Base-by-base conservation (phyloP, 2,797 vertebrate species). In the Micromesistius poutassou region DNA sequence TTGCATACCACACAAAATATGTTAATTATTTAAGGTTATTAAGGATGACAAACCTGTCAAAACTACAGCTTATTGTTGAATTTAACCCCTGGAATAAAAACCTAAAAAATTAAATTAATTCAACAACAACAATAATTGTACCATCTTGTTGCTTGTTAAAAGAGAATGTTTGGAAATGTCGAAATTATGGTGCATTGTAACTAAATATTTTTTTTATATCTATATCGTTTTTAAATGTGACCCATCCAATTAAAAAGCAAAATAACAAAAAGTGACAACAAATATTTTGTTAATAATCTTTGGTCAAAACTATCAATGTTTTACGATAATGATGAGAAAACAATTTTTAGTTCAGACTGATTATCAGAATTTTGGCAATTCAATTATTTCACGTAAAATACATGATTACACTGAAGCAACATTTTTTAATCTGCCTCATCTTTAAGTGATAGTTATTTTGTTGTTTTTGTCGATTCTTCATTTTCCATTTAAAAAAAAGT, bases 61-160 rank as follows among this genome's bases (percentile, higher is more conserved):
- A 89, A 90, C 88, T 86, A 76, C 81, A 66, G 79, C 86, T 88
- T 87, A 91, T 87, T 91, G 84, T 81, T 83, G 38, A 85, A 62
- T 86, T 82, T 78, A 62, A 72, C 46, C 76, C 31, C 16, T 75
- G 40, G 40, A 42, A 42, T 42, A 13, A 42, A 42, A 42, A 42
- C 40, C 80, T 86, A 88, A 42, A 30, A 25, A 87, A n/a, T n/a
- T 89, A 35, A 92, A 92, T 91, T 91, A 89, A 93, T 93, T 92
- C 76, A 93, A 36, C 81, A 74, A 84, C 89, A 87, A 90, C 90
- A 88, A 88, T 86, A 84, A 88, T 77, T 87, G 86, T 85, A 90
- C 87, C 89, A 83, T 89, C 90, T 92, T 91, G 89, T 86, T 91
- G 83, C 87, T 83, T 90, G 90, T 93, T 86, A 92, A 84, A 87